Evolutionary conservation across 2,888 invertebrate species (phyloP), one percentile per base, ranked within the genome.

Genomic region (Tenodera sinensis): DNA sequence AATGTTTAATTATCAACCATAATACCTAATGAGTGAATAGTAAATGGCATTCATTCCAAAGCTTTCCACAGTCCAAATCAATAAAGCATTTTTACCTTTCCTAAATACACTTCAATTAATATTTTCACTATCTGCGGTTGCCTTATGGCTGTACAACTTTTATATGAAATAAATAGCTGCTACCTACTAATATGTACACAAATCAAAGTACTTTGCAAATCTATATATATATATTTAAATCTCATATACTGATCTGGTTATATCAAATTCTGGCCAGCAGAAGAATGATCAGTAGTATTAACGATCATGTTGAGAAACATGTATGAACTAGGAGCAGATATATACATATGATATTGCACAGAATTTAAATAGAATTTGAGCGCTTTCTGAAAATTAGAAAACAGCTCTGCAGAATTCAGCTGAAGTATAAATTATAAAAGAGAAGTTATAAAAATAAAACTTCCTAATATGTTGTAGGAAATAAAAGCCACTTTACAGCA

Each of bases 181-280:
- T 71, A 15, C 2, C 20, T 71, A 20, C 54, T 42, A 42, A 71
- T 71, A 71, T 71, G 20, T 71, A 71, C 54, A 71, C 1, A 71
- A 71, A 71, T 20, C 20, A 71, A 71, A 71, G 54, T 20, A 71
- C 4, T 25, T 71, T 15, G 54, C 15, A 71, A 71, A 20, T 14
- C 3, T 71, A 9, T 71, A 9, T 71, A n/a, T n/a, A 71, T 25
- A 71, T 20, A 71, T 71, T 71, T 25, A 42, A 71, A 71, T 71
- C 3, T 71, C 54, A 71, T 71, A 20, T 71, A 71, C 15, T 71
- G 54, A 71, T 71, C 54, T 71, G 54, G 20, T 15, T 71, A 20
- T 71, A 71, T 71, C 54, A 71, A 71, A 86, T 82, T 87, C 87
- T 87, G 87, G 42, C 87, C 87, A 87, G 87, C 87, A 87, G 87